Evolutionary conservation across 2,888 invertebrate species (phyloP).

Genomic region (Chymomyza procnemis): DNA sequence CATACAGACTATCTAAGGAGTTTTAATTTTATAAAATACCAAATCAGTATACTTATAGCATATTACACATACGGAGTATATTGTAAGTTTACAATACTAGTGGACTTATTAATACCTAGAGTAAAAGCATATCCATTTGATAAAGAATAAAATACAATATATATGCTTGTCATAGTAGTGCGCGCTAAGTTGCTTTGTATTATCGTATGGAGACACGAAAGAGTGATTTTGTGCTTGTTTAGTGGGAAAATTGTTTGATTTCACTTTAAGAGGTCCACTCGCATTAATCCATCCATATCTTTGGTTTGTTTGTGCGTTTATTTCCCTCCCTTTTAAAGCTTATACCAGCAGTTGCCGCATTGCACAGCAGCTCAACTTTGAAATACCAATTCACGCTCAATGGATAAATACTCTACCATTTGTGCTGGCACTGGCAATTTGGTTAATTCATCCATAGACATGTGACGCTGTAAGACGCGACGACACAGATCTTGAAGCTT

Average conservation of each 20-base stretch:
- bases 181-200: background rate
- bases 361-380: conserved; percentile 55
- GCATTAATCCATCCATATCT: conserved; percentile 28
- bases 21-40: too few relatives aligned
- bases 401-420: conserved; percentile 81
- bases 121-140: background rate
- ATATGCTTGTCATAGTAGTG: background rate
- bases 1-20: too few relatives aligned
- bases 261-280: background rate
- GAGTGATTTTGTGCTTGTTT: background rate
- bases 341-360: conserved; percentile 38
- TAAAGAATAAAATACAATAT: background rate
- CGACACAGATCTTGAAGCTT: conserved; percentile 86
- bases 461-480: conserved; percentile 85
- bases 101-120: background rate
- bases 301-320: conserved; percentile 48
- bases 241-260: background rate
- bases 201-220: background rate
- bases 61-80: background rate
- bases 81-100: background rate
- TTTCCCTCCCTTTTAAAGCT: conserved; percentile 52
- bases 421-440: conserved; percentile 83
- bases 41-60: background rate
- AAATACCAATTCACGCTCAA: conserved; percentile 75
- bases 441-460: conserved; percentile 82